These are phyloP conservation scores for Eretmochelys imbricata DNA, from an alignment of 2,113 vertebrate genomes.

Conservation along the genomic window DNA sequence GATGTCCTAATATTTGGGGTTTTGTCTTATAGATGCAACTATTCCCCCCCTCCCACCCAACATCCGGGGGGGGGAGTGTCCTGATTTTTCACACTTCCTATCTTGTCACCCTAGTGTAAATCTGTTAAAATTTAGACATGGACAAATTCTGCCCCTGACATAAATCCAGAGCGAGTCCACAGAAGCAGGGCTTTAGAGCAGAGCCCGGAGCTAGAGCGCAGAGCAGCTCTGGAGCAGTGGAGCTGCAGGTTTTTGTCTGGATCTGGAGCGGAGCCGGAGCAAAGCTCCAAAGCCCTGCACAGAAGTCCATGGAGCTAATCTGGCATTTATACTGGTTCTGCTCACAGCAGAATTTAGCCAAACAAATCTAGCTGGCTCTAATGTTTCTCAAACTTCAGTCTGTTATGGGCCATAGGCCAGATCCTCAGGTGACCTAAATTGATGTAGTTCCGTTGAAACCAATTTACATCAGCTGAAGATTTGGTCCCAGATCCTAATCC, in stretches of 20 bases:
- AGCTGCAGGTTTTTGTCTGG: too few relatives aligned
- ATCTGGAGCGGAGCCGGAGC: too few relatives aligned
- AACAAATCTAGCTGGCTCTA: conserved; percentile 1
- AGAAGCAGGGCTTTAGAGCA: too few relatives aligned
- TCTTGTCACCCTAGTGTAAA: neutral
- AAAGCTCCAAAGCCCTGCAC: neutral
- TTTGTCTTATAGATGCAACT: neutral
- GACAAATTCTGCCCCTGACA: neutral
- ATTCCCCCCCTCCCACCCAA: neutral
- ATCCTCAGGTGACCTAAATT: neutral
- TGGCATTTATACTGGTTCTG: neutral
- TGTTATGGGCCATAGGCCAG: conserved; percentile 2
- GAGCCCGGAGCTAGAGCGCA: too few relatives aligned
- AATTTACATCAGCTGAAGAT: neutral
- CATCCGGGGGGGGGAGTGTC: too few relatives aligned
- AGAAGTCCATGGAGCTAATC: neutral
- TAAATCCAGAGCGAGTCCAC: neutral
- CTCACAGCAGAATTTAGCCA: neutral
- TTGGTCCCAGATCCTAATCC: neutral
- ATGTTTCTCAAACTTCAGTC: conserved; percentile 12
- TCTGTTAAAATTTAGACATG: neutral
- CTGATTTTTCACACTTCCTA: neutral
- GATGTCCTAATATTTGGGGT: neutral
- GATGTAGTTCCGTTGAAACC: neutral
- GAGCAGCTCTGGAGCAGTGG: too few relatives aligned